Percentiles rank a stretch among this genome's conserved stretches.
Evolutionary conservation across 30 jellyfish, hydroid and myxozoan species (phyloP).

Genomic region (Morbakka virulenta): DNA sequence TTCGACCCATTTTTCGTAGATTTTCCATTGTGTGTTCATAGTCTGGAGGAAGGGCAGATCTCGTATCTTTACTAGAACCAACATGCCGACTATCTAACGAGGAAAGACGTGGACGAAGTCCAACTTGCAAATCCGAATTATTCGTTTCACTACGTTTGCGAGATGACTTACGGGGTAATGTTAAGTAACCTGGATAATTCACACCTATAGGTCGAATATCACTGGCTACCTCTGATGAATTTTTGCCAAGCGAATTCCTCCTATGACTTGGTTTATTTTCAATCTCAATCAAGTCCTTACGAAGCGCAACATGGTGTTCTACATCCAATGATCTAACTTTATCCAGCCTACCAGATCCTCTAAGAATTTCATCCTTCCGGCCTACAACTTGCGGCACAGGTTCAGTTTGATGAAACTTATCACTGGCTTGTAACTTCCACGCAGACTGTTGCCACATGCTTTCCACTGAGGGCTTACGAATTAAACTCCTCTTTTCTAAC

Average conservation of each 20-base stretch:
- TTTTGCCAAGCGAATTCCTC: too few relatives aligned
- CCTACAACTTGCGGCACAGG: constrained; percentile 68
- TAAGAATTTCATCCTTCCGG: constrained; percentile 15
- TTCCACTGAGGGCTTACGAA: constrained; percentile 48
- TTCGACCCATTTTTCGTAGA: constrained; percentile 63
- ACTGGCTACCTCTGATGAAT: background rate
- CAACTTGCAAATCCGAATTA: background rate
- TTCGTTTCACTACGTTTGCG: constrained; percentile 39
- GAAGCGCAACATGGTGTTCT: background rate
- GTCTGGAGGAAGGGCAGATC: constrained; percentile 77
- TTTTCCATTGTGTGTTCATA: constrained; percentile 79
- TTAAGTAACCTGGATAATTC: background rate
- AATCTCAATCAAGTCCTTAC: background rate
- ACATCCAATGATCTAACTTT: background rate
- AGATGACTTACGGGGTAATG: constrained; percentile 47
- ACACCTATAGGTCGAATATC: background rate
- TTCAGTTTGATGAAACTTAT: constrained; percentile 6
- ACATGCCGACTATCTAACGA: background rate
- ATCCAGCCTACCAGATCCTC: background rate
- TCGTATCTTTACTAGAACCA: constrained; percentile 5
- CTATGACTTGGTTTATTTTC: background rate
- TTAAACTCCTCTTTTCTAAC: constrained; percentile 36
- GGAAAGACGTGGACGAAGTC: background rate
- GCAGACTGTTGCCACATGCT: constrained; percentile 97
- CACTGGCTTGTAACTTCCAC: constrained; percentile 59